Base-by-base conservation (phyloP, 2,113 vertebrate species). In the Pterocles orientalis region DNA sequence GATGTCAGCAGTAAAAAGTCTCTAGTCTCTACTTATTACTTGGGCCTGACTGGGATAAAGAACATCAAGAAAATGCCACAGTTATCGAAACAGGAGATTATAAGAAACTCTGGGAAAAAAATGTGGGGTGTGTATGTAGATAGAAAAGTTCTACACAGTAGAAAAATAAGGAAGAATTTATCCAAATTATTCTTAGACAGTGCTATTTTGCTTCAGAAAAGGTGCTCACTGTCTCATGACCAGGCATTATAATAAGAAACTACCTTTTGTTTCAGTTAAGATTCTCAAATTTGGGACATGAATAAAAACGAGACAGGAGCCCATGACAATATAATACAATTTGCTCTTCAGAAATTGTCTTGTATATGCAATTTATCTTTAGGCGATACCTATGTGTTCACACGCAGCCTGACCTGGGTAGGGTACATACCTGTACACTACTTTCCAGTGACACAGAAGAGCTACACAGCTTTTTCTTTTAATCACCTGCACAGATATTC, bases 151-250 rank as follows among this genome's bases (percentile, higher is more conserved):
- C n/a, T 43, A 8, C 15, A 23, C 18, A 83, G 39, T 39, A 7
- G 23, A 61, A 90, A 89, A 96, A 31, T 21, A 58, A 68, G 61
- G 33, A 51, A 81, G 29, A 56, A 53, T 56, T 89, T 68, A 51
- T 51, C 17, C 2, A 31, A 64, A 64, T 64, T 28, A 51, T 28
- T 88, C n/a, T 57, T 50, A 66, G 26, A 23, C 10, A 18, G 43
- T 29, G 24, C 23, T 70, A 54, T 21, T 80, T 60, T 70, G 28
- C 51, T 81, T 61, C 31, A 62, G 26, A 80, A 92, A 79, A 2
- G 18, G 29, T 0, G 0, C 2, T 0, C 14, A 78, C 70, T 81
- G 33, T 31, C 24, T 75, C 61, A 82, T 1, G 7, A 17, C 2
- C 50, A 54, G 11, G 39, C 51, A 73, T 39, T 20, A 36, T 2